Percentiles rank a stretch among this genome's conserved stretches.
Conservation (phyloP, 2,113 vertebrate species). For the Tragelaphus buxtoni region DNA sequence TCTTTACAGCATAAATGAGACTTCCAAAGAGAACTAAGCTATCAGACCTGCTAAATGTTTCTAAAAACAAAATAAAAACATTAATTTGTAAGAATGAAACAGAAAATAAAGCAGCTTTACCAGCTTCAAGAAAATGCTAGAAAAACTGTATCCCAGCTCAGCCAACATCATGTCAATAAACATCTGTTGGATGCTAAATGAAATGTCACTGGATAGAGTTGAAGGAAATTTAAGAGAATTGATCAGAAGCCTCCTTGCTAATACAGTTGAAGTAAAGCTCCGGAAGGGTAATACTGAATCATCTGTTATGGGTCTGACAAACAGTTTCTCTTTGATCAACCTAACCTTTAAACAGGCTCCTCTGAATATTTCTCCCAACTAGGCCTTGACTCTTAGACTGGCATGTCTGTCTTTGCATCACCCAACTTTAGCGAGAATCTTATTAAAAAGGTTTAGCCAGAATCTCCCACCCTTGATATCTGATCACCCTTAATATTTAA, state of each 20-base stretch:
- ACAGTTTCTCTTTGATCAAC: neutral
- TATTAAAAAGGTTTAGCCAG: neutral
- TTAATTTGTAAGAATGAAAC: neutral
- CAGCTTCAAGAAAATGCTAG: neutral
- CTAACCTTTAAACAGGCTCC: neutral
- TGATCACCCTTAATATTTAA: neutral
- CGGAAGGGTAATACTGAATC: neutral
- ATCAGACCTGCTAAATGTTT: neutral
- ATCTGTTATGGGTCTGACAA: neutral
- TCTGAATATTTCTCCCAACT: neutral
- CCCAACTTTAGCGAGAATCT: neutral
- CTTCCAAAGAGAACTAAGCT: conserved; percentile 28
- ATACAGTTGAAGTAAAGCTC: neutral
- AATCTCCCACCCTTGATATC: neutral
- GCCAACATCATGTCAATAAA: neutral
- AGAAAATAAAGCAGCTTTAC: conserved; percentile 18
- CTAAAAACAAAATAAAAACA: neutral
- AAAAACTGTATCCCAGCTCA: neutral
- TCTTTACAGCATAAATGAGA: neutral
- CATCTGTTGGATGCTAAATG: neutral
- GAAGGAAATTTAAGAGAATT: neutral
- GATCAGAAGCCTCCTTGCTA: neutral
- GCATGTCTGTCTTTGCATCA: neutral
- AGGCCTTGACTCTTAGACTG: neutral
- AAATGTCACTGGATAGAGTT: neutral